A percentile compares a stretch with the other conserved stretches of the same genome.
Evolutionary conservation across 2,888 invertebrate species (phyloP).

Genomic region (Proisotoma minuta): DNA sequence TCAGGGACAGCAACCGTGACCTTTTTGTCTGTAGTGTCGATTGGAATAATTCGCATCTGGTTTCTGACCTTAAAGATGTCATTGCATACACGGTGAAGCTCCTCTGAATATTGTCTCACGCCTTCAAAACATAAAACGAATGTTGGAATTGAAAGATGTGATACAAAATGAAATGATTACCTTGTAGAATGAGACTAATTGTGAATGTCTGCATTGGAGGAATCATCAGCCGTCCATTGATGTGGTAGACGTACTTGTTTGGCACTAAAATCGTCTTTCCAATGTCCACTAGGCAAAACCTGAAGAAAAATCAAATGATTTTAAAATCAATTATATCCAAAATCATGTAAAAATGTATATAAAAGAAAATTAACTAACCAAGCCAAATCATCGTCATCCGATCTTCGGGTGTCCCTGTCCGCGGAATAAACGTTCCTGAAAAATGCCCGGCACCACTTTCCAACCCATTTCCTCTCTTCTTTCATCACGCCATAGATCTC

Average conservation of each 20-base stretch:
- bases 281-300: constrained; percentile 20
- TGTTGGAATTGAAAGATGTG: too few species aligned
- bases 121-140: constrained; percentile 12
- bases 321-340: neutral
- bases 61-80: too few species aligned
- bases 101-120: constrained; percentile 2
- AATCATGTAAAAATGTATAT: neutral
- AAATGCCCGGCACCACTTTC: constrained; percentile 29
- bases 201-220: neutral
- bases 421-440: constrained; percentile 1
- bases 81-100: neutral
- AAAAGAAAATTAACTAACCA: neutral
- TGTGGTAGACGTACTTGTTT: neutral
- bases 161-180: too few species aligned
- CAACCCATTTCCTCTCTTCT: constrained; percentile 8
- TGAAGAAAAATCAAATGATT: neutral
- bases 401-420: neutral
- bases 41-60: too few species aligned
- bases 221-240: neutral
- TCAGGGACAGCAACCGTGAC: too few species aligned
- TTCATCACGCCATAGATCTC: too few species aligned
- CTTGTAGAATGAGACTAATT: neutral
- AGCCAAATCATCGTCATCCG: neutral
- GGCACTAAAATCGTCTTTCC: constrained; percentile 12
- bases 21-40: too few species aligned